These are phyloP conservation scores for Seira musarum DNA, from an alignment of 2,888 invertebrate species.

Conservation along the genomic window DNA sequence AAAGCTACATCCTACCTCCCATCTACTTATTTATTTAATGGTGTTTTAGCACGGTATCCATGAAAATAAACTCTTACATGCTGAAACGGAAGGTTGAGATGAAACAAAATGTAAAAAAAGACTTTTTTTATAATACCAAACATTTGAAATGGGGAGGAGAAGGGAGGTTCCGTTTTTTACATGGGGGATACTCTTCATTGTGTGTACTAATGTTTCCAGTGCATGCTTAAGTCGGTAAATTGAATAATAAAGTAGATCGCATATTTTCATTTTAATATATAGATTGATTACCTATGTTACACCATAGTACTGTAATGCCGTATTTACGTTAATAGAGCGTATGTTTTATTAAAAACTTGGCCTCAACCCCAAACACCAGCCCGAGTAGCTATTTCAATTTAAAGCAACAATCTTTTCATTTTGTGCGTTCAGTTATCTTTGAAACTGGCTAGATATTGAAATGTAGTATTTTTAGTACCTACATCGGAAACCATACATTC, in stretches of 20 bases:
- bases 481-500: constrained; percentile 6
- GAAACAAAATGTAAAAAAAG: constrained; percentile 48
- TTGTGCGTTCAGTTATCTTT: too few species aligned
- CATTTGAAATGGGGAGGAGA: constrained; percentile 53
- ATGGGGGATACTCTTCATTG: neutral
- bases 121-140: constrained; percentile 63
- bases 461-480: too few species aligned
- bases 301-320: neutral
- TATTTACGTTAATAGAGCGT: too few species aligned
- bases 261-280: neutral
- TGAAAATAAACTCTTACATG: constrained; percentile 28
- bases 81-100: constrained; percentile 35
- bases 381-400: too few species aligned
- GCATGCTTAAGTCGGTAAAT: neutral
- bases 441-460: too few species aligned
- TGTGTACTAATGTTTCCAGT: neutral
- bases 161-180: constrained; percentile 33
- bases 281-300: neutral
- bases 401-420: too few species aligned
- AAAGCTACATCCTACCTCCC: too few species aligned
- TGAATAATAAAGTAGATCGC: neutral
- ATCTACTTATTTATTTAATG: constrained; percentile 56
- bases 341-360: too few species aligned
- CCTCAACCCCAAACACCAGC: too few species aligned
- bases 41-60: constrained; percentile 64